Evolutionary conservation across 1,140 invertebrate genomes (phyloP).

Genomic region (Heliothis virescens): DNA sequence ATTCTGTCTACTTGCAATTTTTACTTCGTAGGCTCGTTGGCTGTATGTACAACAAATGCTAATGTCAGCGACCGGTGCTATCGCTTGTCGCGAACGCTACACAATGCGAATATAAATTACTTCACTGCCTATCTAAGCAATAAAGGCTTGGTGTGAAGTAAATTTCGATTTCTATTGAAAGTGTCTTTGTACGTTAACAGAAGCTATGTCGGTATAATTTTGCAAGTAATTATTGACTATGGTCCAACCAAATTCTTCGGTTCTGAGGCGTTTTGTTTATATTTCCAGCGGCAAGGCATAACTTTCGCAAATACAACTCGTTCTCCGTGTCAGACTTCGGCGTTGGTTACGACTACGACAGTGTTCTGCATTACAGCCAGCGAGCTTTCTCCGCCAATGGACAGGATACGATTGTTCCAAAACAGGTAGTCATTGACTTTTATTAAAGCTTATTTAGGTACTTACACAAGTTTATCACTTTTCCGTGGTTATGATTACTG

Average conservation of each 20-base stretch:
- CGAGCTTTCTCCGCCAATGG: conserved; percentile 90
- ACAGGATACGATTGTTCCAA: conserved; percentile 88
- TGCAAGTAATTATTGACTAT: neutral
- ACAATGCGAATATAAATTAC: conserved; percentile 54
- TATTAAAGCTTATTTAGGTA: neutral
- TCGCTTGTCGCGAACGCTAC: conserved; percentile 41
- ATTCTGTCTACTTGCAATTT: neutral
- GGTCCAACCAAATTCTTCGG: conserved; percentile 9
- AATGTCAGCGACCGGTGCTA: conserved; percentile 19
- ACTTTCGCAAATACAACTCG: conserved; percentile 90
- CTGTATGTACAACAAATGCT: neutral
- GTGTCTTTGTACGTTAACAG: conserved; percentile 41
- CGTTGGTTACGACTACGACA: conserved; percentile 90
- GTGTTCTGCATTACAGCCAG: conserved; percentile 91
- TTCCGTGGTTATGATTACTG: too few species aligned
- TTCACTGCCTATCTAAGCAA: conserved; percentile 27
- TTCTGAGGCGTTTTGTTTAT: conserved; percentile 48
- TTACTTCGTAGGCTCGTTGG: neutral
- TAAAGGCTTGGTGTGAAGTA: conserved; percentile 42
- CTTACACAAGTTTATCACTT: conserved; percentile 30
- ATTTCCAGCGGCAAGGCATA: conserved; percentile 84
- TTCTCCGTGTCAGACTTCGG: conserved; percentile 89
- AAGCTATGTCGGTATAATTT: conserved; percentile 31
- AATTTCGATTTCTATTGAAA: conserved; percentile 49
- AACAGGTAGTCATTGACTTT: conserved; percentile 67